A percentile compares a stretch with the other conserved stretches of the same genome.
Evolutionary conservation across 1,140 invertebrate species (phyloP).

Genomic region (Trinorchestia longiramus): DNA sequence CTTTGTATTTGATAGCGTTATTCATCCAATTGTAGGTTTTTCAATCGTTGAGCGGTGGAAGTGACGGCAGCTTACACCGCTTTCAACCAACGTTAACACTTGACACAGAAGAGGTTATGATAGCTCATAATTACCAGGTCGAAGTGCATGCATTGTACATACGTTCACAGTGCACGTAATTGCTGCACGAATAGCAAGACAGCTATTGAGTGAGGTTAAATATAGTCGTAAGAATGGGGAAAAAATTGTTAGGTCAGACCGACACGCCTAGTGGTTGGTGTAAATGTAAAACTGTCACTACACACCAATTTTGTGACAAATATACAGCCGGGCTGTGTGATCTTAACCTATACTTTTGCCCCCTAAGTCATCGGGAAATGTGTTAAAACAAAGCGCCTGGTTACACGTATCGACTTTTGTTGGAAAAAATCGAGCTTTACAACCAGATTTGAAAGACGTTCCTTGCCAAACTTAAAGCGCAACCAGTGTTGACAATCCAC

Average conservation of each 20-base stretch:
- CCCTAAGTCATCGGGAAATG: not conserved
- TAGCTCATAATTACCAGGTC: not conserved
- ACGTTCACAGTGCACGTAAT: not conserved
- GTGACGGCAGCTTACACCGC: too few species aligned
- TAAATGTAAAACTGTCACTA: not conserved
- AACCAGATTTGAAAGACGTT: not conserved
- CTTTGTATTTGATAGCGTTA: not conserved
- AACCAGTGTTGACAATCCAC: not conserved
- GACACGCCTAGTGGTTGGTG: not conserved
- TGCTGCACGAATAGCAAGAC: not conserved
- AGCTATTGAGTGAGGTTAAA: not conserved
- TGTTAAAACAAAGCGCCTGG: not conserved
- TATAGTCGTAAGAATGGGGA: not conserved
- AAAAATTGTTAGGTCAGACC: not conserved
- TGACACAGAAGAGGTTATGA: not conserved
- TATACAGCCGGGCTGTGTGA: not conserved
- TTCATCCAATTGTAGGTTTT: not conserved
- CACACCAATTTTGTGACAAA: not conserved
- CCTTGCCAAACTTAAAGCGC: not conserved
- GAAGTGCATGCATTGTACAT: not conserved
- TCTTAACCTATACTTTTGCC: not conserved
- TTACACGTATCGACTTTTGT: not conserved
- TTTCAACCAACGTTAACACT: too few species aligned
- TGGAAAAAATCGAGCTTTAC: not conserved
- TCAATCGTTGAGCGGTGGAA: not conserved